These are phyloP conservation scores for Vanessa atalanta DNA, from an alignment of 1,140 invertebrate species.

Conservation along the genomic window DNA sequence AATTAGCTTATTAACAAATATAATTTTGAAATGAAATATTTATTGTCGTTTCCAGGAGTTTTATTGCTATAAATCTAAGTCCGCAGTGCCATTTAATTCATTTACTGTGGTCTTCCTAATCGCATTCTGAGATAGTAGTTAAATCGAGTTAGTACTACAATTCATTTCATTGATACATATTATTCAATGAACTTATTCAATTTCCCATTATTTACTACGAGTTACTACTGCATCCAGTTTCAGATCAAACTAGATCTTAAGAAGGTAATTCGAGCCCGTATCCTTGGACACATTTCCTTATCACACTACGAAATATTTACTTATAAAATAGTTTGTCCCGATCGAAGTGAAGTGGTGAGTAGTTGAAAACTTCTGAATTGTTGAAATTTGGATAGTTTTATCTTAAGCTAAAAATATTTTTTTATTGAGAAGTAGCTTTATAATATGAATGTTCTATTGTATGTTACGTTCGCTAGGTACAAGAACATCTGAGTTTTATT, in stretches of 20 bases:
- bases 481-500: too few species aligned
- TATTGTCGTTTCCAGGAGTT: background rate
- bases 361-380: too few species aligned
- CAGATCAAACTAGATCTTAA: background rate
- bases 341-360: too few species aligned
- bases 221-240: constrained; percentile 1
- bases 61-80: background rate
- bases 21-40: too few species aligned
- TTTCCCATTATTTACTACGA: constrained; percentile 9
- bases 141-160: constrained; percentile 6
- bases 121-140: constrained; percentile 1
- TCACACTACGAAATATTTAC: background rate
- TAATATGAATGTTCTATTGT: too few species aligned
- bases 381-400: too few species aligned
- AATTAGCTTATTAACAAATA: too few species aligned
- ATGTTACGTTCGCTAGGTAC: too few species aligned
- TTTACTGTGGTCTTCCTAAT: constrained; percentile 1
- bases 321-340: too few species aligned
- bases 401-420: too few species aligned
- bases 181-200: constrained; percentile 10
- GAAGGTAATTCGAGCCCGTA: background rate
- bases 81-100: background rate
- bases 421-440: too few species aligned
- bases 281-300: background rate
- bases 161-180: constrained; percentile 1